Conservation (phyloP, 2,888 invertebrate species). For the Belgica antarctica region DNA sequence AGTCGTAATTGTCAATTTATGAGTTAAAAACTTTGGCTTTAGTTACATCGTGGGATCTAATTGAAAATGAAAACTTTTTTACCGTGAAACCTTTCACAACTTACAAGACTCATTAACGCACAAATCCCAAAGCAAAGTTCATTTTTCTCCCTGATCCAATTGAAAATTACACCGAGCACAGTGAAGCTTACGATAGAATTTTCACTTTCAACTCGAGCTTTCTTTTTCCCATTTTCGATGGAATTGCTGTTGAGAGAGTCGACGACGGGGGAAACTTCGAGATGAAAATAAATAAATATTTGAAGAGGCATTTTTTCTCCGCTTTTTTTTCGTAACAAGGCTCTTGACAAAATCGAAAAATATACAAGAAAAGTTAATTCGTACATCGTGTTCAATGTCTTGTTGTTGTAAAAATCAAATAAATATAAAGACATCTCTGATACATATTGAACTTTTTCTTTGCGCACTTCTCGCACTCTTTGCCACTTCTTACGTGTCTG, state of each 20-base stretch:
- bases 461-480: neutral
- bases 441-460: neutral
- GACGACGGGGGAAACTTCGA: neutral
- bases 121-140: too few species aligned
- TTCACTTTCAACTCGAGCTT: too few species aligned
- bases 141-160: too few species aligned
- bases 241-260: neutral
- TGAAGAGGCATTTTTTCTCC: neutral
- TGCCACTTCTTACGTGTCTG: neutral
- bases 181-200: too few species aligned
- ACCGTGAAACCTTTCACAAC: too few species aligned
- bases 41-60: too few species aligned
- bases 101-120: too few species aligned
- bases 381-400: neutral
- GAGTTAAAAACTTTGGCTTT: too few species aligned
- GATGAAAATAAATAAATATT: slow-evolving; percentile 23
- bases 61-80: too few species aligned
- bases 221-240: too few species aligned
- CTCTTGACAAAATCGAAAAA: slow-evolving; percentile 13
- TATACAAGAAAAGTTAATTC: neutral
- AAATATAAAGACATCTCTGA: neutral
- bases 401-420: slow-evolving; percentile 12
- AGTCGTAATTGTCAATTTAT: too few species aligned
- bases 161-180: too few species aligned
- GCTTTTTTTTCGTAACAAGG: slow-evolving; percentile 12